phyloP scores from a whole-genome alignment of 2,113 vertebrate genomes.

The Leucopternis melanops region DNA sequence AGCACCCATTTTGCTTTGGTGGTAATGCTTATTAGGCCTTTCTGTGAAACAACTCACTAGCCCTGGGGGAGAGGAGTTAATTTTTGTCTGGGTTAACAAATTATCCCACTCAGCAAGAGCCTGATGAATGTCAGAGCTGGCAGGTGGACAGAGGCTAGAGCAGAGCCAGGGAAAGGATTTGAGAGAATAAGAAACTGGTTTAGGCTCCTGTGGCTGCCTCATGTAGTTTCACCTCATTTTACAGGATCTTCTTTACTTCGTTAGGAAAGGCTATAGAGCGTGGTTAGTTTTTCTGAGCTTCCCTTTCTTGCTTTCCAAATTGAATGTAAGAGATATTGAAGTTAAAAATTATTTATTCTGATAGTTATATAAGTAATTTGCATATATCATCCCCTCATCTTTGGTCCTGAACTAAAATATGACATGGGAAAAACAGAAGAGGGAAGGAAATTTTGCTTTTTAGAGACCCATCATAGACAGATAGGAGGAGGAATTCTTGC shows the following conservation, averaged over 20 bases:
- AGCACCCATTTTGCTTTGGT: not conserved
- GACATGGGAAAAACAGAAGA: not conserved
- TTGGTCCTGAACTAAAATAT: not conserved
- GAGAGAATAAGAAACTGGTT: not conserved
- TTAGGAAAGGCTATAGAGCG: not conserved
- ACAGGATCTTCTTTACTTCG: not conserved
- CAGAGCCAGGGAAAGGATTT: not conserved
- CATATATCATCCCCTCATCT: not conserved
- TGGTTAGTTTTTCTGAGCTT: not conserved
- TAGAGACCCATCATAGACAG: not conserved
- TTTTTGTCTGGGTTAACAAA: conserved; percentile 2
- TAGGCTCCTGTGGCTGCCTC: not conserved
- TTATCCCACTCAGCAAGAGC: not conserved
- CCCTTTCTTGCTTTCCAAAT: not conserved
- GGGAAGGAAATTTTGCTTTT: not conserved
- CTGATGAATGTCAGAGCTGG: not conserved
- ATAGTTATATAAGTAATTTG: not conserved
- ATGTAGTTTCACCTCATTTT: not conserved
- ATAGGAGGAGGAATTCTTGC: not conserved
- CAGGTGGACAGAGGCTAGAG: not conserved
- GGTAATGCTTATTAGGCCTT: not conserved
- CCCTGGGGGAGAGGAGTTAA: not conserved
- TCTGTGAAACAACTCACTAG: not conserved
- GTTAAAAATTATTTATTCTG: not conserved
- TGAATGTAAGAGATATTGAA: not conserved